Evolutionary conservation across 2,888 invertebrate genomes (phyloP).

Genomic region (Oegoconia quadripuncta): DNA sequence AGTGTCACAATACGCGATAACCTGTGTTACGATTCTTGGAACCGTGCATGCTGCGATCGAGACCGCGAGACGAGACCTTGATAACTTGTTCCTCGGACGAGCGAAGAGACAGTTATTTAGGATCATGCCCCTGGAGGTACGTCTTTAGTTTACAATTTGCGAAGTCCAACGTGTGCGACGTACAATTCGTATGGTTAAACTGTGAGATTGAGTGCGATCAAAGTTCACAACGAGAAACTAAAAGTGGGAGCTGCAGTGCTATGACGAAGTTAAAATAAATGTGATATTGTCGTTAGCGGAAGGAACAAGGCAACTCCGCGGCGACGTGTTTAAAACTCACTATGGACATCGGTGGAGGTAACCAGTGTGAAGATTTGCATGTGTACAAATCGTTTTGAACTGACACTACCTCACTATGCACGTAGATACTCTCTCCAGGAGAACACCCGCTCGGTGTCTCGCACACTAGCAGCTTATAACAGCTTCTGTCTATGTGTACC

Average conservation of each 20-base stretch:
- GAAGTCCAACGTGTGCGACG: slow-evolving; percentile 56
- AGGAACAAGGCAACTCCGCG: slow-evolving; percentile 53
- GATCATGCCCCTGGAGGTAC: slow-evolving; percentile 77
- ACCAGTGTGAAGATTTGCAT: slow-evolving; percentile 63
- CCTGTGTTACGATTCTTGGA: slow-evolving; percentile 69
- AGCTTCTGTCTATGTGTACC: slow-evolving; percentile 34
- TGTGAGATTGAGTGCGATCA: slow-evolving; percentile 58
- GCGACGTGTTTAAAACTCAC: slow-evolving; percentile 51
- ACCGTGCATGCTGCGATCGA: slow-evolving; percentile 63
- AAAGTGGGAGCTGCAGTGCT: slow-evolving; percentile 55
- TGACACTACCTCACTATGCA: slow-evolving; percentile 56
- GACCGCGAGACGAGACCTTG: slow-evolving; percentile 77
- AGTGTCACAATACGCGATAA: slow-evolving; percentile 50
- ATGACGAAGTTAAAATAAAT: slow-evolving; percentile 62
- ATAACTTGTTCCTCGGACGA: slow-evolving; percentile 76
- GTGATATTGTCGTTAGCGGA: slow-evolving; percentile 58
- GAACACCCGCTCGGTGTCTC: slow-evolving; percentile 25
- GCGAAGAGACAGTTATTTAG: slow-evolving; percentile 74
- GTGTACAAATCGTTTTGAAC: slow-evolving; percentile 37
- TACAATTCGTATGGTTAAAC: slow-evolving; percentile 38
- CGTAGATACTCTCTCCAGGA: slow-evolving; percentile 23
- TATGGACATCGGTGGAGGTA: slow-evolving; percentile 75
- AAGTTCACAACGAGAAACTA: slow-evolving; percentile 44
- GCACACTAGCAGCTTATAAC: slow-evolving; percentile 33
- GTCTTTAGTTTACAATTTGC: slow-evolving; percentile 71